These are phyloP conservation scores for Cataglyphis albicans DNA, from an alignment of 2,888 invertebrate species.

Conservation along the genomic window DNA sequence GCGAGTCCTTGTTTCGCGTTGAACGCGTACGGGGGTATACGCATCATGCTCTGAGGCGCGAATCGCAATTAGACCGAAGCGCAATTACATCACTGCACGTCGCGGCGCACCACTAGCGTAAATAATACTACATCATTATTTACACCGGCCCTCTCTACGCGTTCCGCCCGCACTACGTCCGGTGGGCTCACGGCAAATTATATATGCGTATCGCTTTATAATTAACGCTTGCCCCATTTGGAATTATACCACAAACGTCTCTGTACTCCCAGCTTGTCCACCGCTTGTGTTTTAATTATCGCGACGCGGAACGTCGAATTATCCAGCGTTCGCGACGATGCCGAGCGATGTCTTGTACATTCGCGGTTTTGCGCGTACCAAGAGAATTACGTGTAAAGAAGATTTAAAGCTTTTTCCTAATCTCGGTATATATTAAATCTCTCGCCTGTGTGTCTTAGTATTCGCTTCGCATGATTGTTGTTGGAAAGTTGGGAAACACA, in stretches of 20 bases:
- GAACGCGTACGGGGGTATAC: not conserved
- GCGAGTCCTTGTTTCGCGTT: not conserved
- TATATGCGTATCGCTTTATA: slow-evolving; percentile 33
- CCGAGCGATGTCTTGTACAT: no score
- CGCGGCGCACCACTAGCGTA: slow-evolving; percentile 42
- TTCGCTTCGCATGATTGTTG: slow-evolving; percentile 26
- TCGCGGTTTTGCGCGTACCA: not conserved
- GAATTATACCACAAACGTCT: slow-evolving; percentile 26
- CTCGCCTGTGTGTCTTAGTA: slow-evolving; percentile 3
- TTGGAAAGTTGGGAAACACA: slow-evolving; percentile 14
- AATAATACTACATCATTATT: slow-evolving; percentile 54
- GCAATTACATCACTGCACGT: slow-evolving; percentile 46
- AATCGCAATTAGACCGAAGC: slow-evolving; percentile 46
- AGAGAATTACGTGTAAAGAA: not conserved
- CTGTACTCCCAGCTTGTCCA: slow-evolving; percentile 1
- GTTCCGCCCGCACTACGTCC: slow-evolving; percentile 35
- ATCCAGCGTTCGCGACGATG: not conserved
- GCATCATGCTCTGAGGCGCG: slow-evolving; percentile 21
- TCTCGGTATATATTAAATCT: not conserved
- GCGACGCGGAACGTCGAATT: not conserved
- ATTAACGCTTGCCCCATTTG: slow-evolving; percentile 41
- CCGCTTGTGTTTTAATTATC: not conserved
- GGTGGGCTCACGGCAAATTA: slow-evolving; percentile 35
- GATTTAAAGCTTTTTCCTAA: not conserved
- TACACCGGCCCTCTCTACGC: slow-evolving; percentile 28